Percentiles rank a stretch among this genome's conserved stretches.
Conservation (phyloP, 2,797 vertebrate genomes). For the Catamblyrhynchus diadema region DNA sequence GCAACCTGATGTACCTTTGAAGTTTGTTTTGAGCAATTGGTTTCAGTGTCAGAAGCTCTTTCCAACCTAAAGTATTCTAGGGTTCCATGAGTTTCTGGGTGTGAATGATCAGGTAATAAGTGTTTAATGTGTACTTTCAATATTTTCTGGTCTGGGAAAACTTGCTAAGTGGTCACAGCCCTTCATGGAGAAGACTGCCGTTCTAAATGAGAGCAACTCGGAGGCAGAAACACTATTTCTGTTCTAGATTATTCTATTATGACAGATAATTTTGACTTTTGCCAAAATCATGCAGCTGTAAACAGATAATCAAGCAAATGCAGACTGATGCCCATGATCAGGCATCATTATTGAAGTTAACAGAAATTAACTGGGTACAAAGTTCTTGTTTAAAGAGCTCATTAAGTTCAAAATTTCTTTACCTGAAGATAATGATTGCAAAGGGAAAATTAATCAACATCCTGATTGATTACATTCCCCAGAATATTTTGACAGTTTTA, state of each 20-base stretch:
- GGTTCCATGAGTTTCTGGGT: not conserved
- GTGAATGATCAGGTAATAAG: not conserved
- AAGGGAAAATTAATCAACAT: not conserved
- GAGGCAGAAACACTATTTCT: not conserved
- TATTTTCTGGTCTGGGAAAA: not conserved
- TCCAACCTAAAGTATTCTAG: not conserved
- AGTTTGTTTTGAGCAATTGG: not conserved
- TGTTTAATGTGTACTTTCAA: not conserved
- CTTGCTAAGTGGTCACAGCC: not conserved
- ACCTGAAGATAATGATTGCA: not conserved
- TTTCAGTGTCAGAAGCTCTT: not conserved
- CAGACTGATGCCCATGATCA: rapidly evolving
- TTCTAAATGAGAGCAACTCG: not conserved
- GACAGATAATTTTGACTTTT: not conserved
- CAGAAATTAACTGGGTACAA: not conserved
- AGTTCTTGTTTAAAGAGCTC: not conserved
- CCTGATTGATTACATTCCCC: not conserved
- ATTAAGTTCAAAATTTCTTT: not conserved
- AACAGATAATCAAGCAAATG: not conserved
- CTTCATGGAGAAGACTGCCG: not conserved
- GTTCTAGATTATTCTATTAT: not conserved
- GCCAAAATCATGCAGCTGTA: not conserved
- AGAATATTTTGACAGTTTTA: not conserved
- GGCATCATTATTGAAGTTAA: not conserved
- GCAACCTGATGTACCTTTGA: not conserved